phyloP scores from a whole-genome alignment of 37 sponge, comb jelly and placozoan genomes.

The Diacarnus erythraeanus region DNA sequence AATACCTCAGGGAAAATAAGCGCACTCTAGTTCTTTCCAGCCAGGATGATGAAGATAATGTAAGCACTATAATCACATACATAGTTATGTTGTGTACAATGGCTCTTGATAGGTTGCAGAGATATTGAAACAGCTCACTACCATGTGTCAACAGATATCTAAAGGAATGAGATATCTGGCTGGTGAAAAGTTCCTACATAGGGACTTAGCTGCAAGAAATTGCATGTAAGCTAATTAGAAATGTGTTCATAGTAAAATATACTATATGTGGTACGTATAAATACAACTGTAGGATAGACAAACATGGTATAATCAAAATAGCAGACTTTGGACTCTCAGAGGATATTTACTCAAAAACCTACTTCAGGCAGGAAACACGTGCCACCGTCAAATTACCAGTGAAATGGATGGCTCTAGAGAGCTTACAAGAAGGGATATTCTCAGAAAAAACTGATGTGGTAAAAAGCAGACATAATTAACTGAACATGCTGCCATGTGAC shows the following conservation, averaged over 20 bases:
- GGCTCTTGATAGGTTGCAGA: neutral
- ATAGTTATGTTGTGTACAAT: neutral
- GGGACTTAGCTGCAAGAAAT: conserved; percentile 24
- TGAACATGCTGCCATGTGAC: neutral
- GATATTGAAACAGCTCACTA: neutral
- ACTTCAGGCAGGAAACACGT: conserved; percentile 1
- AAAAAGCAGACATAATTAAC: neutral
- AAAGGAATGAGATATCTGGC: conserved; percentile 13
- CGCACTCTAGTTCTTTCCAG: neutral
- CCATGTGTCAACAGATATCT: conserved; percentile 14
- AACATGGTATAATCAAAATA: conserved; percentile 5
- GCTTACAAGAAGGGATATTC: conserved; percentile 16
- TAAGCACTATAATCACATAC: neutral
- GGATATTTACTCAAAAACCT: neutral
- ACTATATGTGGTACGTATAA: neutral
- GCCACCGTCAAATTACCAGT: conserved; percentile 6
- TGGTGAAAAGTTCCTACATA: conserved; percentile 2
- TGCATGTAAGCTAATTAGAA: conserved; percentile 8
- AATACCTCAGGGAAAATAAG: neutral
- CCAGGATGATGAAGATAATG: neutral
- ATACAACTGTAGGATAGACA: conserved; percentile 12
- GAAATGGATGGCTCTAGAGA: conserved; percentile 42
- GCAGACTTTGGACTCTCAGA: conserved; percentile 36
- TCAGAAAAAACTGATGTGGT: conserved; percentile 38
- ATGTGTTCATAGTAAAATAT: neutral